phyloP scores from a whole-genome alignment of 2,113 vertebrate species.

The Oryzias curvinotus region DNA sequence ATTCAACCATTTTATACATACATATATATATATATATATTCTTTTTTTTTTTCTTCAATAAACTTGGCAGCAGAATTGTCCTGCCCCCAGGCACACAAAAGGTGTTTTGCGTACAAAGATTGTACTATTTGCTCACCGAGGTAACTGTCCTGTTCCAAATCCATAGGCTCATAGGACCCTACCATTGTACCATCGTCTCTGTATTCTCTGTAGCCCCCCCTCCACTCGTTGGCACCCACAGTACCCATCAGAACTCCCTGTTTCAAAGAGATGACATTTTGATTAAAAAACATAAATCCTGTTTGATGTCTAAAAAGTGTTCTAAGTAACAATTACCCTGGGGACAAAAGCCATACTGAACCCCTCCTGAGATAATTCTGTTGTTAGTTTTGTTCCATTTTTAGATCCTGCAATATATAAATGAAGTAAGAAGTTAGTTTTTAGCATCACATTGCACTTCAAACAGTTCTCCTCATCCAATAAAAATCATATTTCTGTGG shows the following conservation, averaged over 20 bases:
- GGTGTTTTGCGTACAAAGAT: neutral
- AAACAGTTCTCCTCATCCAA: neutral
- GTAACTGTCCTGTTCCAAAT: constrained; percentile 60
- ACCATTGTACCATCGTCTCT: accelerated
- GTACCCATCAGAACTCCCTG: constrained; percentile 42
- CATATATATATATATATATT: no score
- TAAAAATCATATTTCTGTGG: neutral
- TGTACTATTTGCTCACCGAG: constrained; percentile 45
- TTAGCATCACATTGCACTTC: neutral
- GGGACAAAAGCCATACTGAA: constrained; percentile 54
- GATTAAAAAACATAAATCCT: neutral
- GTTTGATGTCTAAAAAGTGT: neutral
- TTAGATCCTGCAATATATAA: constrained; percentile 58
- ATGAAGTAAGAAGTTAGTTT: neutral
- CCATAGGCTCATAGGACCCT: neutral
- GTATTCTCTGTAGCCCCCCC: constrained; percentile 54
- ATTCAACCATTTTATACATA: no score
- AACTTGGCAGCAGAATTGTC: neutral
- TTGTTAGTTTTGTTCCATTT: constrained; percentile 55
- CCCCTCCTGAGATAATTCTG: constrained; percentile 74
- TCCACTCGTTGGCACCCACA: constrained; percentile 73
- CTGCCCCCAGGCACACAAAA: no score
- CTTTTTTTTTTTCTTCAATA: neutral
- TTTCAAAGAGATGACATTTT: constrained; percentile 3
- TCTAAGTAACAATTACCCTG: constrained; percentile 25